Conservation (phyloP, 2,113 vertebrate genomes). For the Sclerurus mexicanus region DNA sequence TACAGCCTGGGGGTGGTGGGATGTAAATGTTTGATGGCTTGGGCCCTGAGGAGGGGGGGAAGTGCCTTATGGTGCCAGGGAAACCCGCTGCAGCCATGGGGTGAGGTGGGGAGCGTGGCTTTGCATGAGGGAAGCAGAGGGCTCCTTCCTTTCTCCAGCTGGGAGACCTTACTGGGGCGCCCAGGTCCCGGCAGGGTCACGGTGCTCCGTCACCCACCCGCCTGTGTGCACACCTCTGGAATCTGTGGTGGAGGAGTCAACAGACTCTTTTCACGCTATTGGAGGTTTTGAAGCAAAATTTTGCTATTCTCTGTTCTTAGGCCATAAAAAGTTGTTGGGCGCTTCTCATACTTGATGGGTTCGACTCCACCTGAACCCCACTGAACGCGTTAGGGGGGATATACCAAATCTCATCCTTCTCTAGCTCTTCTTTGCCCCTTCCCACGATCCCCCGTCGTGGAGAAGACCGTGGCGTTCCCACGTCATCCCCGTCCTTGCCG, state of each 20-base stretch:
- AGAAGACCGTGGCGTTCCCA: not conserved
- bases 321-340: not conserved
- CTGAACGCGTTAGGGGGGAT: accelerated
- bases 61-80: not conserved
- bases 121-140: not conserved
- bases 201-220: accelerated
- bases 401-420: not conserved
- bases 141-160: not conserved
- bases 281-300: not conserved
- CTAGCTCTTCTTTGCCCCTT: not conserved
- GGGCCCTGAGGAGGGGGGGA: not conserved
- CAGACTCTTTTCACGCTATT: not conserved
- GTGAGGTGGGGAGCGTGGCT: not conserved
- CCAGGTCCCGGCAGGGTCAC: not conserved
- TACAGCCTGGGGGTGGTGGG: not conserved
- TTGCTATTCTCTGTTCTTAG: not conserved
- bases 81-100: accelerated
- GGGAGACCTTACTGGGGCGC: not conserved
- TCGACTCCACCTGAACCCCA: not conserved
- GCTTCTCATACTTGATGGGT: not conserved
- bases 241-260: not conserved
- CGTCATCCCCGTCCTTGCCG: not conserved
- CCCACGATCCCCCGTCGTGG: too few relatives aligned
- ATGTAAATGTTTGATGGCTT: too few relatives aligned
- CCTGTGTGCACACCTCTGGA: not conserved